phyloP scores from a whole-genome alignment of 2,113 vertebrate species.

The Ictalurus furcatus region DNA sequence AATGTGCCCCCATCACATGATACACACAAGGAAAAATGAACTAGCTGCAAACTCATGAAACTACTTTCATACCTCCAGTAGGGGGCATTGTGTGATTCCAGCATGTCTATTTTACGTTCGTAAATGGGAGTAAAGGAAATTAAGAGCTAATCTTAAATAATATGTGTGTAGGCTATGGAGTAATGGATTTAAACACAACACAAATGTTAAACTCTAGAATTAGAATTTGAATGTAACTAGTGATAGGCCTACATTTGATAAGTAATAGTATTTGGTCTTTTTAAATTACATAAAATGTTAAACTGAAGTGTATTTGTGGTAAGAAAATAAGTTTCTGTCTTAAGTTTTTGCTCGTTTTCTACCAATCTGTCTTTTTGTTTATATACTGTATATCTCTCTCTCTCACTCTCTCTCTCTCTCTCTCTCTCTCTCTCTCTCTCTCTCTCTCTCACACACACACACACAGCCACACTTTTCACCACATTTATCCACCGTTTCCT shows the following conservation, averaged over 20 bases:
- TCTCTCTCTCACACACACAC: constrained; percentile 1
- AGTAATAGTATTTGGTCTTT: background rate
- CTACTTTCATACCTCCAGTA: background rate
- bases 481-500: constrained; percentile 46
- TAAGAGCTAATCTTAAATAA: background rate
- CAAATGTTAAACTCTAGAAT: background rate
- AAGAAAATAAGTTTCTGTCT: background rate
- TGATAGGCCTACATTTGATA: background rate
- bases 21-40: background rate
- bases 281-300: background rate
- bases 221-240: background rate
- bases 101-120: background rate
- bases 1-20: no score
- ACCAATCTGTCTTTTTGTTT: background rate
- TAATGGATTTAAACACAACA: background rate
- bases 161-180: background rate
- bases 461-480: constrained; percentile 18
- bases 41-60: background rate
- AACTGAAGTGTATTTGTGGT: background rate
- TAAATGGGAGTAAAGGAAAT: background rate
- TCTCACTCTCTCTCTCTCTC: background rate
- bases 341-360: background rate
- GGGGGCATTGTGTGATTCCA: background rate
- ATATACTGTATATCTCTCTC: background rate
- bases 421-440: background rate